phyloP scores from a whole-genome alignment of 2,113 vertebrate genomes.

The Pomatorhinus ruficollis region DNA sequence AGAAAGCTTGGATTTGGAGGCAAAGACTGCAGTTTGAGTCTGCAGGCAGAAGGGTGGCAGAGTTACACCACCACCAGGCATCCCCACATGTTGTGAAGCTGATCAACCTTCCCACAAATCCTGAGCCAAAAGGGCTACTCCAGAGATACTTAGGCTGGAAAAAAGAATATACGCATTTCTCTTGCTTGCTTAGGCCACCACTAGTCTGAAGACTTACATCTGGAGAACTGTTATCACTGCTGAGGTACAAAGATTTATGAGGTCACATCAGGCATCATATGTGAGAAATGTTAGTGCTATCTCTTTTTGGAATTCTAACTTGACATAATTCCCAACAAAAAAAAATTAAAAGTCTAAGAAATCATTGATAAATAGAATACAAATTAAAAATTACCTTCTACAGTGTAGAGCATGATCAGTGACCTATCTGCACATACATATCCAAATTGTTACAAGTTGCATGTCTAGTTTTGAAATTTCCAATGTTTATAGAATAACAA shows the following conservation, averaged over 20 bases:
- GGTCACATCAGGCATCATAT: neutral
- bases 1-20: neutral
- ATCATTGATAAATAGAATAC: neutral
- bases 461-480: neutral
- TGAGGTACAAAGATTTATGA: neutral
- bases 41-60: neutral
- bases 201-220: neutral
- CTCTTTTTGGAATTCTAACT: neutral
- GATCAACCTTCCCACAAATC: neutral
- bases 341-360: neutral
- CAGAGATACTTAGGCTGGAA: neutral
- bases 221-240: neutral
- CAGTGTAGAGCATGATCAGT: neutral
- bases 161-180: neutral
- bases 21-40: neutral
- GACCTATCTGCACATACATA: neutral
- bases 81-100: neutral
- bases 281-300: neutral
- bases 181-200: neutral
- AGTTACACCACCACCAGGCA: neutral
- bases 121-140: neutral
- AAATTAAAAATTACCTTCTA: neutral
- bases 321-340: neutral
- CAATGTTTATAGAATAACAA: neutral
- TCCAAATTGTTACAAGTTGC: neutral